A percentile compares a stretch with the other conserved stretches of the same genome.
Conservation (phyloP, 2,888 invertebrate species). For the Lutraria lutraria region DNA sequence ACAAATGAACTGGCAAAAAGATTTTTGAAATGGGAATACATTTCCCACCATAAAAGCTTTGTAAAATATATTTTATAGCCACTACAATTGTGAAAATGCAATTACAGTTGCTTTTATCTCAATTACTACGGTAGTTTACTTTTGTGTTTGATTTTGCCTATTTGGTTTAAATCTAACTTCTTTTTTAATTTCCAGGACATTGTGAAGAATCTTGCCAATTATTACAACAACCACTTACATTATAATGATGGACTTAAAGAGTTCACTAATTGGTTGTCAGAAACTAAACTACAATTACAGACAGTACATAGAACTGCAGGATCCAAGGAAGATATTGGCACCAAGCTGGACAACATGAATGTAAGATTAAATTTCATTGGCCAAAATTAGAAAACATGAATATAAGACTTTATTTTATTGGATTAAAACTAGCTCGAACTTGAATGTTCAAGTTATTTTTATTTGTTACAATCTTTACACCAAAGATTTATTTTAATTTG, state of each 20-base stretch:
- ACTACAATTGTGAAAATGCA: no score
- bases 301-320: conserved; percentile 94
- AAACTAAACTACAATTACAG: conserved; percentile 94
- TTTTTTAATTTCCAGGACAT: conserved; percentile 77
- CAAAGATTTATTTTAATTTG: neutral
- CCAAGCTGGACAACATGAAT: conserved; percentile 89
- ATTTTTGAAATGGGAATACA: no score
- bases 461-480: neutral
- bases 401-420: neutral
- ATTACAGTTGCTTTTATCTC: no score
- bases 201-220: conserved; percentile 93
- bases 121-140: no score
- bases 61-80: no score
- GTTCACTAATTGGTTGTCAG: conserved; percentile 96
- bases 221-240: conserved; percentile 97
- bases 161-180: neutral
- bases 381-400: neutral
- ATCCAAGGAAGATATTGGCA: conserved; percentile 94
- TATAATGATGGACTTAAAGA: conserved; percentile 97
- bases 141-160: no score
- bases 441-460: neutral
- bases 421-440: neutral
- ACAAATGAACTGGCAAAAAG: no score
- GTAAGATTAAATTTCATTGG: conserved; percentile 70
- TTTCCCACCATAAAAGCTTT: no score